Percentiles rank a stretch among this genome's conserved stretches.
phyloP scores from a whole-genome alignment of 1,140 invertebrate species.

The Zeugodacus cucurbitae region DNA sequence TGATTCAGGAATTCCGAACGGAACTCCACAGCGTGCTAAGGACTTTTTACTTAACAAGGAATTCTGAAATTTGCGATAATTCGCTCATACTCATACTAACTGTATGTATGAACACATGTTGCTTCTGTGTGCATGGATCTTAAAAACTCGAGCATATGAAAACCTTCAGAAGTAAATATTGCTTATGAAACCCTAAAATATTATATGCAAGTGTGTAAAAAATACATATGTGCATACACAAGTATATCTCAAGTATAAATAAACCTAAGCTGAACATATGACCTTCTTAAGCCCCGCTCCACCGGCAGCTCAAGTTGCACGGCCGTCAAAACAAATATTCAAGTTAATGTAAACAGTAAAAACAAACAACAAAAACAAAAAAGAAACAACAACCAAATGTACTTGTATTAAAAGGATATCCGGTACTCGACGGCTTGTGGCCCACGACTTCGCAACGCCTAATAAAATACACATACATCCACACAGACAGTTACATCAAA shows the following conservation, averaged over 20 bases:
- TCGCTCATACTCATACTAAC: too few relatives aligned
- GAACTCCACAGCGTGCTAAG: too few relatives aligned
- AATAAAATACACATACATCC: background rate
- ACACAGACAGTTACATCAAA: background rate
- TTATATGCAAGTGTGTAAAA: too few relatives aligned
- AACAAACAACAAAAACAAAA: background rate
- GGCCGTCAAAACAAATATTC: background rate
- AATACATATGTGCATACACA: background rate
- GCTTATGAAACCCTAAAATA: too few relatives aligned
- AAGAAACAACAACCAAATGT: background rate
- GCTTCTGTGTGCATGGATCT: too few relatives aligned
- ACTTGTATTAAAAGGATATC: slow-evolving; percentile 13
- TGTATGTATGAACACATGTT: too few relatives aligned
- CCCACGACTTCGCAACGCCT: background rate
- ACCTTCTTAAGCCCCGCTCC: too few relatives aligned
- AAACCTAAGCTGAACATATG: background rate
- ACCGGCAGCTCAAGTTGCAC: background rate
- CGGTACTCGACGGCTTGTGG: background rate
- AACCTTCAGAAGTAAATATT: too few relatives aligned
- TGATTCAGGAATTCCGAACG: too few relatives aligned
- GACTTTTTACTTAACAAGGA: too few relatives aligned
- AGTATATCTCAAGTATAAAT: background rate
- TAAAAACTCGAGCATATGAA: too few relatives aligned
- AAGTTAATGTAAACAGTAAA: background rate
- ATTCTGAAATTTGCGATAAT: too few relatives aligned